Evolutionary conservation across 2,113 vertebrate genomes (phyloP), one percentile per base, ranked within the genome.

Genomic region (Zingel zingel): DNA sequence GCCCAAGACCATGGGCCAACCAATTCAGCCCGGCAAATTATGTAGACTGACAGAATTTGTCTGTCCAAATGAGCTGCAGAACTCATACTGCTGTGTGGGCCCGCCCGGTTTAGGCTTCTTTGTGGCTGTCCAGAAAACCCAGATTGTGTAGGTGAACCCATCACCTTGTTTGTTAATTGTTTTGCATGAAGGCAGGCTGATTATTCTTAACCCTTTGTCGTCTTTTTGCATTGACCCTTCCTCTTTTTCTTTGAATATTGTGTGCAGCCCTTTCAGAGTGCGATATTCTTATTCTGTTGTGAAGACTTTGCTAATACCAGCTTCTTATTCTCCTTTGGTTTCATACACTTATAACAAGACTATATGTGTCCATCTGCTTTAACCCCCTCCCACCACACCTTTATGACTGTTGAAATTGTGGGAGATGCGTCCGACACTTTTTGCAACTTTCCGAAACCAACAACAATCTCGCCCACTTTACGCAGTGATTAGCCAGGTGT

Each of bases 51-150:
- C 88, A 90, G 88, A 88, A 67, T 89, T 89, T 84, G 84, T 87
- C 86, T 36, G 27, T 81, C 80, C 86, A 87, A 92, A 93, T 85
- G 89, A 94, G 89, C 51, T 51, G 85, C 87, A 81, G 82, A 50
- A 82, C 78, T n/a, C n/a, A n/a, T 47, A 6, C 54, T 59, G 78
- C 69, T 63, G 72, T 51, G 82, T 77, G 27, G 70, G 70, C 53
- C 73, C 23, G 16, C 85, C 75, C 18, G 2, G 21, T 33, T 84
- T 36, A 30, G 84, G 61, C 77, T 53, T 56, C 50, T 79, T 78
- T 91, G 85, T 90, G 87, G 74, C 77, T 77, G 70, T 63, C 10
- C 21, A 74, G 73, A 74, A 65, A 83, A 74, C 62, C 63, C 83
- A 85, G 75, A 90, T 78, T 87, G 76, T 72, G 75, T 64, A 65